These are phyloP conservation scores for Chymomyza amoena DNA, from an alignment of 2,888 invertebrate species.

Conservation along the genomic window DNA sequence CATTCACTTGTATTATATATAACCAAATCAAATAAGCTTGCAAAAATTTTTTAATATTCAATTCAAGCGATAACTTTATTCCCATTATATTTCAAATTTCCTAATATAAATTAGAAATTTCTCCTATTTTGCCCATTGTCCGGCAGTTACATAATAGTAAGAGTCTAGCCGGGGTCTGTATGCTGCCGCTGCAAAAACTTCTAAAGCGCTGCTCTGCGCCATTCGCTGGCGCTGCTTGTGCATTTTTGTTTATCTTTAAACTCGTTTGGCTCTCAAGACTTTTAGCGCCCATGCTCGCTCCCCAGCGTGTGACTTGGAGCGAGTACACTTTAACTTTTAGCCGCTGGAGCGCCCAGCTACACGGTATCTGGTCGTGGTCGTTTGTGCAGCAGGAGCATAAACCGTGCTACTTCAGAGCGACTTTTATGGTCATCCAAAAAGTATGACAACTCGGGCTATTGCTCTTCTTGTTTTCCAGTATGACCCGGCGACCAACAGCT, in stretches of 20 bases:
- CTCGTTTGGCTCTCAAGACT: slow-evolving; percentile 60
- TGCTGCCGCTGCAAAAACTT: slow-evolving; percentile 5
- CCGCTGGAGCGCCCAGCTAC: slow-evolving; percentile 18
- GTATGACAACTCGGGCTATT: slow-evolving; percentile 68
- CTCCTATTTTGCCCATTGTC: neutral
- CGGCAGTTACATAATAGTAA: neutral
- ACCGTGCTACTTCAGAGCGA: slow-evolving; percentile 67
- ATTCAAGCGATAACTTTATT: too few species aligned
- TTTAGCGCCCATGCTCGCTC: slow-evolving; percentile 46
- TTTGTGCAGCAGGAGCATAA: slow-evolving; percentile 54
- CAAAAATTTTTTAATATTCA: too few species aligned
- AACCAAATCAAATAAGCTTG: too few species aligned
- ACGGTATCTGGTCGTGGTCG: slow-evolving; percentile 29
- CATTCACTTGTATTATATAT: too few species aligned
- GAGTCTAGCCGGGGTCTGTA: neutral
- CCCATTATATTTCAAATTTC: too few species aligned
- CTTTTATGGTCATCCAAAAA: slow-evolving; percentile 73
- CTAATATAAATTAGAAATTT: neutral
- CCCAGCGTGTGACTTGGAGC: slow-evolving; percentile 51
- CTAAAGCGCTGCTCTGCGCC: slow-evolving; percentile 12
- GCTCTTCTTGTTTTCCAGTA: slow-evolving; percentile 47
- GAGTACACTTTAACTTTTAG: slow-evolving; percentile 52
- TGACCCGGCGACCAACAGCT: slow-evolving; percentile 5
- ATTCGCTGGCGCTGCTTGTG: slow-evolving; percentile 19
- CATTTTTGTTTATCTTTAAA: slow-evolving; percentile 65